Percentiles rank a stretch among this genome's conserved stretches.
phyloP scores from a whole-genome alignment of 1,140 invertebrate genomes.

The Drosophila malerkotliana region DNA sequence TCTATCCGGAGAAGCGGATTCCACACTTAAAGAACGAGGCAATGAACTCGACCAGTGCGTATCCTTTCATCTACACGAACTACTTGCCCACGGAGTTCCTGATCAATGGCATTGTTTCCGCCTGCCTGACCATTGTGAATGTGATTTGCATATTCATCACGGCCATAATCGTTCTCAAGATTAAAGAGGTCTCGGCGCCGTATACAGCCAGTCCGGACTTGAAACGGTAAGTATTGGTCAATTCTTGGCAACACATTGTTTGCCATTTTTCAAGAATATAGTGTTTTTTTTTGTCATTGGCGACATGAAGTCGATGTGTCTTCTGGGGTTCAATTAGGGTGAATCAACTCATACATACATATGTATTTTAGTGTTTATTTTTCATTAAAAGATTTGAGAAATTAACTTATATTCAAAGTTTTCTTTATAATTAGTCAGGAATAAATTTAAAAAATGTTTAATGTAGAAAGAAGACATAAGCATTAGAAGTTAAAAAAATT shows the following conservation, averaged over 20 bases:
- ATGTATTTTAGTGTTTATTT: not conserved
- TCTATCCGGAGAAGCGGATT: conserved; percentile 88
- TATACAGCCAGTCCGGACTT: conserved; percentile 90
- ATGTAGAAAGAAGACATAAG: no score
- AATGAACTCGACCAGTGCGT: conserved; percentile 86
- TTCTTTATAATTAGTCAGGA: no score
- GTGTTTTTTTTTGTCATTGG: conserved; percentile 18
- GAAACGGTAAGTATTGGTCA: conserved; percentile 85
- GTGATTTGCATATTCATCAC: conserved; percentile 93
- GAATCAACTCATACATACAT: not conserved
- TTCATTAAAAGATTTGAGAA: not conserved
- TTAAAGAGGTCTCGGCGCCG: conserved; percentile 94
- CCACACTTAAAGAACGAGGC: conserved; percentile 89
- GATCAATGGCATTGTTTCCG: conserved; percentile 91
- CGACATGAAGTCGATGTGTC: conserved; percentile 17
- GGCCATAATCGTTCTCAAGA: conserved; percentile 92
- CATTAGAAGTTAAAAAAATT: no score
- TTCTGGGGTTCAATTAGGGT: conserved; percentile 9
- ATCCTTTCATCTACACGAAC: conserved; percentile 88
- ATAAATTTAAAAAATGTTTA: no score
- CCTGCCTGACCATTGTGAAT: conserved; percentile 92
- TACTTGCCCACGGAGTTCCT: conserved; percentile 91
- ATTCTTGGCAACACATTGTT: conserved; percentile 7
- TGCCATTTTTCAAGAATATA: conserved; percentile 7
- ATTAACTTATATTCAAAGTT: not conserved